Conservation (phyloP, 2,797 vertebrate species). For the Merluccius polli region DNA sequence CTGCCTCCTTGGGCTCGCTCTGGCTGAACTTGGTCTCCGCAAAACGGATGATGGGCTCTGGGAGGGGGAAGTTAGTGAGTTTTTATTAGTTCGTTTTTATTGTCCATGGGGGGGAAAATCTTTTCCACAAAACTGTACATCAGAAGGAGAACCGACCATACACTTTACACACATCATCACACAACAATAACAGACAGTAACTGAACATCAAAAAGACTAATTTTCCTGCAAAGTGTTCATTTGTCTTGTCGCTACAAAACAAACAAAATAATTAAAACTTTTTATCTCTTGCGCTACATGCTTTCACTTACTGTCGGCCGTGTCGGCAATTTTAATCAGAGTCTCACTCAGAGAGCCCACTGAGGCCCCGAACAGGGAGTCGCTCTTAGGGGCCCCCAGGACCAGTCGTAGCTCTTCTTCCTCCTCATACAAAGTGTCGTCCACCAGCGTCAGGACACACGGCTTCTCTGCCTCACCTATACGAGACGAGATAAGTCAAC, state of each 20-base stretch:
- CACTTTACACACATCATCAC: no score
- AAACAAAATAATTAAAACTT: neutral
- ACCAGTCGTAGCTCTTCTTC: conserved; percentile 87
- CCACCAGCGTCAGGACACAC: conserved; percentile 78
- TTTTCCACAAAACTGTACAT: no score
- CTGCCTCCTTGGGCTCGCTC: conserved; percentile 81
- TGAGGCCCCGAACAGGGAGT: conserved; percentile 83
- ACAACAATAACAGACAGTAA: no score
- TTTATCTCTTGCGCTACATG: neutral
- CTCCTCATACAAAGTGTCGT: conserved; percentile 84
- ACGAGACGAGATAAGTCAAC: neutral
- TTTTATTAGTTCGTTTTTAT: no score
- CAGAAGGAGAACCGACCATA: neutral
- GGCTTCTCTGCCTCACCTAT: conserved; percentile 85
- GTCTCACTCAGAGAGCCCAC: conserved; percentile 85
- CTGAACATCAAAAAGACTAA: neutral
- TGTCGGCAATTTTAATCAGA: conserved; percentile 83
- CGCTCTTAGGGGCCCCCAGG: conserved; percentile 81
- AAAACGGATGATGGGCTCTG: conserved; percentile 89
- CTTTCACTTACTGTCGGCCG: conserved; percentile 84
- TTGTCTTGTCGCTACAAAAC: neutral
- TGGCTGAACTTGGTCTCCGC: conserved; percentile 86
- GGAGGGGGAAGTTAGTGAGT: conserved; percentile 6
- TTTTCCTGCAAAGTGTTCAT: neutral
- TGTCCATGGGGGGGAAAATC: no score